phyloP scores from a whole-genome alignment of 2,113 vertebrate species.

The Daboia siamensis region DNA sequence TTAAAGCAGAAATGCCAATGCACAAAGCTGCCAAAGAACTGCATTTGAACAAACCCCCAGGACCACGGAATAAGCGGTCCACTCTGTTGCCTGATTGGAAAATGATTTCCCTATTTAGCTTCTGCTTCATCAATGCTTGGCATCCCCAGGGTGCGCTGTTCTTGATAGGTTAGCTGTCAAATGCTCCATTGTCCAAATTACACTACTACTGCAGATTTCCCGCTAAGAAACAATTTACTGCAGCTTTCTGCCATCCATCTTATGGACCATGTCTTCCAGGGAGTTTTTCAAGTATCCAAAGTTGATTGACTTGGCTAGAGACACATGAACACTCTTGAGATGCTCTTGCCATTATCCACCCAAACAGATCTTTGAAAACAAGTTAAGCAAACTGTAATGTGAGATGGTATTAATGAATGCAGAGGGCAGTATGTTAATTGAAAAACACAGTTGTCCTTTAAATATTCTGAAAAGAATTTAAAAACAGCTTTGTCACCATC shows the following conservation, averaged over 20 bases:
- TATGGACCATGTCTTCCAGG: conserved; percentile 22
- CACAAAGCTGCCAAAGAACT: background rate
- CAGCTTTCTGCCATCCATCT: conserved; percentile 59
- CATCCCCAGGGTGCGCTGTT: conserved; percentile 70
- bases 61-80: conserved; percentile 61
- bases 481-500: background rate
- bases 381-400: background rate
- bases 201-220: conserved; percentile 72
- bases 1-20: conserved; percentile 35
- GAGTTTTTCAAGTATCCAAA: conserved; percentile 58
- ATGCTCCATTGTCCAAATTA: conserved; percentile 83
- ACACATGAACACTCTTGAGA: conserved; percentile 30
- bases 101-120: conserved; percentile 80
- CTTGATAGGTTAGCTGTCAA: conserved; percentile 85
- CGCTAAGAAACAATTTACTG: conserved; percentile 81
- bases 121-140: conserved; percentile 69
- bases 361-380: background rate
- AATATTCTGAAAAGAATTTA: background rate
- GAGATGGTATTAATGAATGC: background rate
- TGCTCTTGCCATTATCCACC: conserved; percentile 10
- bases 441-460: background rate
- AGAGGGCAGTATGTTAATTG: background rate
- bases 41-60: conserved; percentile 37
- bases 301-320: conserved; percentile 57
- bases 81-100: conserved; percentile 71